Conservation (phyloP, 2,888 invertebrate species). For the Caenorhabditis becei region DNA sequence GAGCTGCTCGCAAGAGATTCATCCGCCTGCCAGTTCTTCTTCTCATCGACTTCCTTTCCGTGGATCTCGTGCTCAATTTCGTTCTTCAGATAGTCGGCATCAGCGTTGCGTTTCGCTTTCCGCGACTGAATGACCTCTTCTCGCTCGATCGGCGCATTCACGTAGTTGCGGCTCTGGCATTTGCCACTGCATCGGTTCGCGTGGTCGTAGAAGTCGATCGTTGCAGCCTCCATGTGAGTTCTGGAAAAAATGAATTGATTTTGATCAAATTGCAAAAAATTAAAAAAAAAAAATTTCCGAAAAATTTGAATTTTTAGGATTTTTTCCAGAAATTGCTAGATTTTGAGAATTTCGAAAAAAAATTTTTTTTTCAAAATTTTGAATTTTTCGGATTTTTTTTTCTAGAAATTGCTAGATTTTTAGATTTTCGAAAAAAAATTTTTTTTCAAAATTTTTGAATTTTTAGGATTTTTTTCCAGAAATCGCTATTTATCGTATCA, state of each 20-base stretch:
- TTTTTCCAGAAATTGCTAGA: too few species aligned
- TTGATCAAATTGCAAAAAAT: too few species aligned
- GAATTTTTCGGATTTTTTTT: background rate
- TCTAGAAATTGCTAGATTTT: too few species aligned
- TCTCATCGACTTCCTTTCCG: conserved; percentile 23
- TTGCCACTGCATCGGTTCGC: conserved; percentile 82
- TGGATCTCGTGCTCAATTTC: conserved; percentile 43
- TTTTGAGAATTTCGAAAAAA: too few species aligned
- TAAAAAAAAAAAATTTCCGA: too few species aligned
- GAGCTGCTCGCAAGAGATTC: background rate
- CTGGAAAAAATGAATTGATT: conserved; percentile 77
- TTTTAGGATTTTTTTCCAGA: too few species aligned
- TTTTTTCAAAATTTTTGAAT: too few species aligned
- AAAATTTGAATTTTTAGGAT: too few species aligned
- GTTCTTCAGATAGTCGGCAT: conserved; percentile 23
- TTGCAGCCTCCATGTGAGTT: conserved; percentile 82
- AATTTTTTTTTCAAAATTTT: too few species aligned
- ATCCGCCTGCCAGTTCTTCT: conserved; percentile 7
- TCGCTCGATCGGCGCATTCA: conserved; percentile 41
- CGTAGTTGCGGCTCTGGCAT: conserved; percentile 81
- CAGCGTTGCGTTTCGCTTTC: conserved; percentile 29
- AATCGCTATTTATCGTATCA: too few species aligned
- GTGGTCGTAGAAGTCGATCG: conserved; percentile 82
- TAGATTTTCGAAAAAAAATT: too few species aligned
- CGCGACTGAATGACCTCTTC: conserved; percentile 33